Base-by-base conservation (phyloP, 1,140 invertebrate species). In the Drosophila subpulchrella region DNA sequence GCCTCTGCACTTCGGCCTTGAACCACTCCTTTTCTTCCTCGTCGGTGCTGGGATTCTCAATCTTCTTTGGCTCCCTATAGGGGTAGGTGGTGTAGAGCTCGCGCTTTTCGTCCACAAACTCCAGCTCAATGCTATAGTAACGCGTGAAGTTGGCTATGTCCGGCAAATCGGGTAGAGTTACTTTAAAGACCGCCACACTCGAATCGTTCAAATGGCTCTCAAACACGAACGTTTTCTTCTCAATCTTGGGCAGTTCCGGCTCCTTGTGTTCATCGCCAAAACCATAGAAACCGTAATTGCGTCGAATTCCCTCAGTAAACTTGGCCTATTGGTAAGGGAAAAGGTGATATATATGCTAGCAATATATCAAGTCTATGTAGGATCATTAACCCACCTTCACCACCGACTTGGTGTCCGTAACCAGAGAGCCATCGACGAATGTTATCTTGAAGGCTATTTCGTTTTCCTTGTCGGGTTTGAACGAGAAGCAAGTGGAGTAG, bases 381-480 rank as follows among this genome's bases (percentile, higher is more conserved):
- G 3, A 34, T 44, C 6, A 24, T 15, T 6, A 5, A 24, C 17
- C 96, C 93, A 80, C 77, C 95, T 53, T 94, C 93, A 72, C 96
- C 94, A 93, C 96, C 94, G 77, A 61, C 56, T 91, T 92, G 15
- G 75, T 79, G 32, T 91, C 90, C 27, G 74, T 77, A 0, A 91
- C 46, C 0, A 84, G 38, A 0, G 81, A 71, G 11, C 75, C 78
- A 61, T 91, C 90, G 4, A 91, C 75, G 2, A 78, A 48, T 1
- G 80, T 81, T 3, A 92, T 51, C 27, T 85, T 85, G 8, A 92
- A 91, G n/a, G 51, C 39, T 0, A 91, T 96, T 95, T 63, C 94
- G 95, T 91, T 97, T 97, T 83, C 96, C 95, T 63, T 98, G 93
- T 42, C 97, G 96, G 36, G 97, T 96, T 92, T 98, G 98, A 93